Evolutionary conservation across 92 coral and sea anemone genomes (phyloP), one percentile per base, ranked within the genome.

Genomic region (Porites rus): DNA sequence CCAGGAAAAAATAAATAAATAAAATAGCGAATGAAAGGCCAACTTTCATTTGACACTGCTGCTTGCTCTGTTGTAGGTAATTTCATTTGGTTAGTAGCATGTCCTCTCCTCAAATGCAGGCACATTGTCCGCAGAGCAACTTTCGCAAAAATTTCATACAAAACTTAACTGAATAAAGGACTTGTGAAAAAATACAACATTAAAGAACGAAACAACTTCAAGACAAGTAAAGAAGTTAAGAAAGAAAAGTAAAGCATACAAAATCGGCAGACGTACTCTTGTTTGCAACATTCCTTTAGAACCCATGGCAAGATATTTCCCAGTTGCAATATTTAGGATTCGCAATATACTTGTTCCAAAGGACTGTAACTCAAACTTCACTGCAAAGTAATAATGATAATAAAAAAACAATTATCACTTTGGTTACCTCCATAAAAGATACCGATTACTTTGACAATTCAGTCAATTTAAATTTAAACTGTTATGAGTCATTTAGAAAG

Each of bases 271-370:
- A 83, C 80, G 91, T 72, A 96, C 98, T 88, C 76, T 78, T 65
- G 97, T 92, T 43, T 60, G 81, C 14, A 95, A 77, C 16, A 69
- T 74, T 80, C 99, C 99, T 63, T 84, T 88, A 59, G 90, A 89
- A 77, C 92, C 87, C 81, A 96, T 88, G 14, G 93, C 77, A 13
- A 96, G 69, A 75, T 74, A 96, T n/a, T 82, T 50, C 10, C 94
- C 96, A 3, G 99, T 93, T 43, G 60, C 72, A 24, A 75, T 60
- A 61, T 83, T 94, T 63, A 84, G 88, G 10, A 96, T 95, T 21
- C 96, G 88, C 13, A 96, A 91, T 58, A 95, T 81, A 71, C 99
- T 93, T 11, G 97, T 85, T 22, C 95, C 99, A 90, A 87, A 93
- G 2, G 99, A 96, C 87, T 93, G 98, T 10, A 96, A 87, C 89